Evolutionary conservation across 2,113 vertebrate species (phyloP).

Genomic region (Aramus guarauna): DNA sequence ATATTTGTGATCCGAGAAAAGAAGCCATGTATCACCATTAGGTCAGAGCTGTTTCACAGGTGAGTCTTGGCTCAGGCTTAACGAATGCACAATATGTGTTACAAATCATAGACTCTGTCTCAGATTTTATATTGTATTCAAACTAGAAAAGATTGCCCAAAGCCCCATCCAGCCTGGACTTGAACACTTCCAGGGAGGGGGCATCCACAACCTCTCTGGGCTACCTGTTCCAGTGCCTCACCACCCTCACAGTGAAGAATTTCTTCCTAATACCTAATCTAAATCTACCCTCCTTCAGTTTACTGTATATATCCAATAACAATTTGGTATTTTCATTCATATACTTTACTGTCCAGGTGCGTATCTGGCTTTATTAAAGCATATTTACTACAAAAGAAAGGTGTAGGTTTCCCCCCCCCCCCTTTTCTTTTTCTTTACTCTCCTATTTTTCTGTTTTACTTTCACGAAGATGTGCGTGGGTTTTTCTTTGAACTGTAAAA

Average conservation of each 20-base stretch:
- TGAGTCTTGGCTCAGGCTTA: neutral
- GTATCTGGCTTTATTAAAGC: neutral
- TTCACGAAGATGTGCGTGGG: neutral
- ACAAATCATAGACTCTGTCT: neutral
- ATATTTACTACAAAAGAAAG: neutral
- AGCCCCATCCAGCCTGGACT: no score
- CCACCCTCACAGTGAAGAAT: no score
- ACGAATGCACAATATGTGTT: neutral
- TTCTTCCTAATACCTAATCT: no score
- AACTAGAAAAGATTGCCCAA: neutral
- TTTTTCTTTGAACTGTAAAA: neutral
- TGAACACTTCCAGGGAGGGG: no score
- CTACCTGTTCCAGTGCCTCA: no score
- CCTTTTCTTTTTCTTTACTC: rapidly evolving
- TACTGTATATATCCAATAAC: neutral
- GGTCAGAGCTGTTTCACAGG: neutral
- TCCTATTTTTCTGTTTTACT: neutral
- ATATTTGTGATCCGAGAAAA: slow-evolving; percentile 46
- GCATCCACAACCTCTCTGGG: no score
- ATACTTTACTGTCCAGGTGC: neutral
- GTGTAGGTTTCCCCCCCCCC: rapidly evolving
- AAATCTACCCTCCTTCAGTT: no score
- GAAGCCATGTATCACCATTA: neutral
- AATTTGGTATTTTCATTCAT: neutral
- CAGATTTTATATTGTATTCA: neutral